Evolutionary conservation across 2,888 invertebrate genomes (phyloP).

Genomic region (Prosapia bicincta): DNA sequence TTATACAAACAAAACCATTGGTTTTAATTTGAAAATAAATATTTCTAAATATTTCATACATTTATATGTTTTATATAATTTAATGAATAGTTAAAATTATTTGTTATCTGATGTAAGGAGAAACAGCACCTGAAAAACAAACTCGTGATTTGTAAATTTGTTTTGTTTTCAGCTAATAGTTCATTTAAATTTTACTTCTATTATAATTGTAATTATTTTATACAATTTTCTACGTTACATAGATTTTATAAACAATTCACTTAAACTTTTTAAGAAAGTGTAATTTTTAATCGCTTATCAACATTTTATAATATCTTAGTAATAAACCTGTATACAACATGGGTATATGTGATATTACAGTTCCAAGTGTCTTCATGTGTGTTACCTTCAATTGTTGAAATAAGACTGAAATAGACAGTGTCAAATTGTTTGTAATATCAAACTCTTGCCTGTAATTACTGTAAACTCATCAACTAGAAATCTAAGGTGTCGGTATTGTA

Average conservation of each 20-base stretch:
- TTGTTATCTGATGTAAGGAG: not conserved
- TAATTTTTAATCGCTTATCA: no score
- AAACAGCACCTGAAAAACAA: not conserved
- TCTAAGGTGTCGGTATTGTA: no score
- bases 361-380: not conserved
- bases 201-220: not conserved
- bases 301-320: no score
- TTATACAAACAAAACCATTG: not conserved
- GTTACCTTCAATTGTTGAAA: not conserved
- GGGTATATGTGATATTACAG: no score
- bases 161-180: not conserved
- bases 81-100: no score
- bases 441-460: no score
- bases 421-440: not conserved
- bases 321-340: no score
- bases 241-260: no score
- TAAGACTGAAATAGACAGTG: not conserved
- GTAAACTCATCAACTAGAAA: no score
- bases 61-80: not conserved
- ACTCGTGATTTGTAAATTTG: not conserved
- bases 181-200: not conserved
- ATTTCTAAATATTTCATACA: not conserved
- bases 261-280: no score
- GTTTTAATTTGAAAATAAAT: not conserved
- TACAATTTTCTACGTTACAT: not conserved